phyloP scores from a whole-genome alignment of 2,797 vertebrate genomes.

The Capromys pilorides region DNA sequence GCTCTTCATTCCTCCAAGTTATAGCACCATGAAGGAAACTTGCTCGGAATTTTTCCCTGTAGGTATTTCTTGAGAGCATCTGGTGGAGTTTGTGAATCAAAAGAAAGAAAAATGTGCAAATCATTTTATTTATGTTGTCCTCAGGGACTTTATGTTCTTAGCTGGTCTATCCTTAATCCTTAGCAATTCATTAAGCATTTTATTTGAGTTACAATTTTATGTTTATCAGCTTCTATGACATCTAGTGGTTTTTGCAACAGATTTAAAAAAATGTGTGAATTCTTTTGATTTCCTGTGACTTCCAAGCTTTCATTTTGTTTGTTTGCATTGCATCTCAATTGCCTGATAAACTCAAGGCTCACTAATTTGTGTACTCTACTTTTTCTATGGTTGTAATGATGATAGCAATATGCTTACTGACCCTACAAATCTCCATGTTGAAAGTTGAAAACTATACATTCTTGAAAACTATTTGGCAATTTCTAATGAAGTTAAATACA shows the following conservation, averaged over 20 bases:
- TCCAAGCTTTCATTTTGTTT: background rate
- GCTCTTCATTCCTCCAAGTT: background rate
- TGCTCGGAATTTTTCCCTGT: background rate
- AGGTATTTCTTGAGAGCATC: background rate
- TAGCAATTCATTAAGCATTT: background rate
- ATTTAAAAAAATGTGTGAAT: background rate
- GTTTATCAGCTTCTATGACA: background rate
- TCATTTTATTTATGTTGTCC: background rate
- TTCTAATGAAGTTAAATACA: background rate
- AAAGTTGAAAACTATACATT: background rate
- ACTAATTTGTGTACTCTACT: background rate
- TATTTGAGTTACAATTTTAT: background rate
- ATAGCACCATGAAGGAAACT: background rate
- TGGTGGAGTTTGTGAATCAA: background rate
- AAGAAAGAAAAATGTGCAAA: background rate
- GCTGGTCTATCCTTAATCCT: background rate
- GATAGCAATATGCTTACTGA: background rate
- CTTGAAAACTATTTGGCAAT: conserved; percentile 12
- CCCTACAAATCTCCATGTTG: background rate
- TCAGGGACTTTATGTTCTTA: background rate
- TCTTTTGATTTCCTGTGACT: background rate
- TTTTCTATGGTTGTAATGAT: background rate
- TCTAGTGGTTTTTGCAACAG: background rate
- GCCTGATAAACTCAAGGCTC: background rate
- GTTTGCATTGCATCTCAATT: background rate